Percentiles rank a stretch among this genome's conserved stretches.
These are phyloP conservation scores for Dryoscopus gambensis DNA, from an alignment of 2,113 vertebrate genomes.

Conservation along the genomic window DNA sequence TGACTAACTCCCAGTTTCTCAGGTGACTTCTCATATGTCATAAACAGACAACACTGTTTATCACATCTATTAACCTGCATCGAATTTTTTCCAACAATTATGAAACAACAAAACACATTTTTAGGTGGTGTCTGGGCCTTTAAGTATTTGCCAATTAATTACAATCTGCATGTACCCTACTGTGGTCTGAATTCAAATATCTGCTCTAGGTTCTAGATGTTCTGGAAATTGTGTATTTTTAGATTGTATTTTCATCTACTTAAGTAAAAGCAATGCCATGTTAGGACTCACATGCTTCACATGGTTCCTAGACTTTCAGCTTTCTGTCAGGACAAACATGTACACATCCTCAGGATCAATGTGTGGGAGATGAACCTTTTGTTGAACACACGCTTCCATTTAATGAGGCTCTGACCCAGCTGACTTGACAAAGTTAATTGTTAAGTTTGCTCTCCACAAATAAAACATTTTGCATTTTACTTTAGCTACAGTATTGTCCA, in stretches of 20 bases:
- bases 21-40: background rate
- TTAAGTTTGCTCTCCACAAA: background rate
- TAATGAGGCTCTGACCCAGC: background rate
- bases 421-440: conserved; percentile 4
- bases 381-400: background rate
- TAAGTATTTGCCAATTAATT: background rate
- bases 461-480: conserved; percentile 1
- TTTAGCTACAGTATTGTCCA: background rate
- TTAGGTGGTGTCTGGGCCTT: background rate
- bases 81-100: background rate
- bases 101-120: background rate
- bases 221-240: background rate
- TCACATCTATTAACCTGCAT: background rate
- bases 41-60: background rate
- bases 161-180: background rate
- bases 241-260: background rate
- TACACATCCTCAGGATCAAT: fast-evolving
- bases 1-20: background rate
- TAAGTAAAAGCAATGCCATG: background rate
- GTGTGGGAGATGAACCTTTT: background rate
- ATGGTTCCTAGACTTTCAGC: background rate
- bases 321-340: background rate
- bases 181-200: background rate
- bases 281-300: background rate
- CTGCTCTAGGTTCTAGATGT: background rate